phyloP scores from a whole-genome alignment of 2,888 invertebrate genomes.

The Hirtodrosophila confusa region DNA sequence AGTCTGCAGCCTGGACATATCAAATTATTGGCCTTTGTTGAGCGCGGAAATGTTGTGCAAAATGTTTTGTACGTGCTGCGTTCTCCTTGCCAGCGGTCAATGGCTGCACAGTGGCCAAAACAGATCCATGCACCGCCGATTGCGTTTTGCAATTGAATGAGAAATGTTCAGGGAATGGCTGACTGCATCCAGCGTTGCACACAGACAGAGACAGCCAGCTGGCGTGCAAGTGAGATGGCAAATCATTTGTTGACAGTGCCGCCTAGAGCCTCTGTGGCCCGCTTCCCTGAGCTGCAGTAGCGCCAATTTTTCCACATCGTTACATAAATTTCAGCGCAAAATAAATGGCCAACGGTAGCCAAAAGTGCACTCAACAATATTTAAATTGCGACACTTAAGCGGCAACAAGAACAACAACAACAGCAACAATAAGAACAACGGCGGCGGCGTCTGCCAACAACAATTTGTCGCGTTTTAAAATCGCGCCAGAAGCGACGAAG shows the following conservation, averaged over 20 bases:
- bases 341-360: conserved; percentile 79
- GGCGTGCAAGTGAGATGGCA: conserved; percentile 17
- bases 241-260: conserved; percentile 53
- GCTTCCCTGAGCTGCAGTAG: conserved; percentile 48
- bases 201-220: conserved; percentile 9
- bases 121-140: conserved; percentile 76
- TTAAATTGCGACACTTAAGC: conserved; percentile 79
- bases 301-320: conserved; percentile 78
- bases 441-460: conserved; percentile 74
- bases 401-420: conserved; percentile 34
- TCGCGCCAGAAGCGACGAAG: conserved; percentile 73
- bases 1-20: conserved; percentile 51
- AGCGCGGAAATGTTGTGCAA: conserved; percentile 73
- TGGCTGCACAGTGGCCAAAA: conserved; percentile 68
- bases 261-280: conserved; percentile 38
- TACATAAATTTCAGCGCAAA: conserved; percentile 76
- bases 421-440: conserved; percentile 33
- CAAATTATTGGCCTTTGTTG: conserved; percentile 60
- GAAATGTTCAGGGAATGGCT: not conserved
- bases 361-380: conserved; percentile 78
- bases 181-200: too few relatives aligned
- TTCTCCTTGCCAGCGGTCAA: conserved; percentile 51
- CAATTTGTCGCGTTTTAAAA: conserved; percentile 77
- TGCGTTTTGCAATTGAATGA: conserved; percentile 36
- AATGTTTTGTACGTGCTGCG: conserved; percentile 77